Percentiles rank a stretch among this genome's conserved stretches.
phyloP scores from a whole-genome alignment of 2,797 vertebrate species.

The Scleropages formosus region DNA sequence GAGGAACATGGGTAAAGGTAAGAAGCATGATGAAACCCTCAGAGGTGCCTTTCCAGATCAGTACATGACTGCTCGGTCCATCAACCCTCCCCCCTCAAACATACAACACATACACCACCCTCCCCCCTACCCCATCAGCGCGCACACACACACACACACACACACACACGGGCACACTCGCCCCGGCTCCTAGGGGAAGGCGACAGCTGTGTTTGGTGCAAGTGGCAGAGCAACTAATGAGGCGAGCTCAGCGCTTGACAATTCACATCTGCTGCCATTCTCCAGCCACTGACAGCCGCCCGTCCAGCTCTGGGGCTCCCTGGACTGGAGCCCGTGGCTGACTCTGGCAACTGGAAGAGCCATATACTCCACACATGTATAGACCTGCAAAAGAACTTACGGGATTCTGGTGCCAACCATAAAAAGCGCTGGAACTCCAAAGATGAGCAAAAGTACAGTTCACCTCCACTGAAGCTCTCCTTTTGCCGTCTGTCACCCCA shows the following conservation, averaged over 20 bases:
- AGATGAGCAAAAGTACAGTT: too few species aligned
- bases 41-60: constrained; percentile 10
- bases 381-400: background rate
- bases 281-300: constrained; percentile 41
- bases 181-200: constrained; percentile 33
- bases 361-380: background rate
- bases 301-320: constrained; percentile 21
- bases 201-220: constrained; percentile 42
- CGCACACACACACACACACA: constrained; percentile 23
- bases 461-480: too few species aligned
- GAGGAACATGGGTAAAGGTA: background rate
- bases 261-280: constrained; percentile 54
- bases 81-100: background rate
- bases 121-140: background rate
- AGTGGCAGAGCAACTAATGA: constrained; percentile 50
- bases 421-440: too few species aligned
- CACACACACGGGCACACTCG: background rate
- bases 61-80: background rate
- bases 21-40: background rate
- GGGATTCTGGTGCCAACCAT: background rate
- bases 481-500: background rate
- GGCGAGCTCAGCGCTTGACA: constrained; percentile 49
- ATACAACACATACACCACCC: background rate
- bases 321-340: constrained; percentile 16
- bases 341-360: constrained; percentile 7